Conservation (phyloP, 2,888 invertebrate species). For the Gastracanthus pulcherrimus region DNA sequence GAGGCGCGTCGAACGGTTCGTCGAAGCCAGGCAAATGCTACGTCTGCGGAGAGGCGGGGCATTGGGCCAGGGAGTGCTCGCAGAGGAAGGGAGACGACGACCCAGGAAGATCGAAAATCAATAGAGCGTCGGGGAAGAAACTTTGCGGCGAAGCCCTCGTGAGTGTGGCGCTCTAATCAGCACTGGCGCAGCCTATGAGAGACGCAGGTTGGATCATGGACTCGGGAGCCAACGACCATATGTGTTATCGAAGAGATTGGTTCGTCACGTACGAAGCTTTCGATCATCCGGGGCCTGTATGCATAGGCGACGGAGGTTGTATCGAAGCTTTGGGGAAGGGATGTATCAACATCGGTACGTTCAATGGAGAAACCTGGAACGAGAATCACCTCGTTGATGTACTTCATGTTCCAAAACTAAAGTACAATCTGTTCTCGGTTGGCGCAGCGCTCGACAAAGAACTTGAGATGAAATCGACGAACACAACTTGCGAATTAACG, state of each 20-base stretch:
- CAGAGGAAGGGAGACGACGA: no score
- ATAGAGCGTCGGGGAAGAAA: background rate
- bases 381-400: conserved; percentile 41
- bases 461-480: conserved; percentile 26
- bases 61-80: background rate
- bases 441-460: conserved; percentile 33
- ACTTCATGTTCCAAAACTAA: conserved; percentile 39
- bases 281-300: background rate
- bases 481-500: conserved; percentile 22
- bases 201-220: conserved; percentile 38
- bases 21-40: background rate
- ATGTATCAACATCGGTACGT: conserved; percentile 38
- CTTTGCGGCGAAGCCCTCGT: background rate
- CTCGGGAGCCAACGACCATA: conserved; percentile 38
- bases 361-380: conserved; percentile 12
- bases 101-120: background rate
- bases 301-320: background rate
- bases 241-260: conserved; percentile 53
- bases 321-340: conserved; percentile 41
- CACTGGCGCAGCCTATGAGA: background rate
- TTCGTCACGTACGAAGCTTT: conserved; percentile 24
- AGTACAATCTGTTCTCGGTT: conserved; percentile 52
- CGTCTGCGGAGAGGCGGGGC: background rate
- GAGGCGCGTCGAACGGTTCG: background rate
- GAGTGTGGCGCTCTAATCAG: no score